Conservation (phyloP, 2,888 invertebrate species). For the Andrena haemorrhoa region DNA sequence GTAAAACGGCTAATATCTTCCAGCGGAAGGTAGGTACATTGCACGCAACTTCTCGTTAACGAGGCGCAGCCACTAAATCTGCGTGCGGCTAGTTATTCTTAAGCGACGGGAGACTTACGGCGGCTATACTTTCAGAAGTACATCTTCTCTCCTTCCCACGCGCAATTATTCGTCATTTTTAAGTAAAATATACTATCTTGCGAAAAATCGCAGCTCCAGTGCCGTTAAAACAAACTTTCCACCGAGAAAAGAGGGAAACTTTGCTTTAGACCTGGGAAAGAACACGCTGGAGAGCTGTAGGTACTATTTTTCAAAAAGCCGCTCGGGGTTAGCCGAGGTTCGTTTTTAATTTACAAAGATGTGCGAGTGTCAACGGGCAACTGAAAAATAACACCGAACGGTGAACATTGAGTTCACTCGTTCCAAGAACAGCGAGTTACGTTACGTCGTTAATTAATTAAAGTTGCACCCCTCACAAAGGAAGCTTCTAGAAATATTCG, state of each 20-base stretch:
- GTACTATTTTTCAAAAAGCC: background rate
- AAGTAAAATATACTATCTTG: background rate
- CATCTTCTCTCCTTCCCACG: background rate
- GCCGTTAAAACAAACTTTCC: constrained; percentile 21
- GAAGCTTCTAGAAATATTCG: too few relatives aligned
- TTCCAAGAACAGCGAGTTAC: background rate
- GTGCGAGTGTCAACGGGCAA: too few relatives aligned
- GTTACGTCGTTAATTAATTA: background rate
- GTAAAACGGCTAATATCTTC: constrained; percentile 7
- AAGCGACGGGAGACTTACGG: background rate
- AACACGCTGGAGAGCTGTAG: background rate
- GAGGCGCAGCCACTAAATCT: background rate
- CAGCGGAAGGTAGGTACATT: background rate
- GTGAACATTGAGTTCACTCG: background rate
- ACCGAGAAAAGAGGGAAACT: background rate
- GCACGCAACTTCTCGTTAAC: background rate
- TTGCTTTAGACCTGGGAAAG: background rate
- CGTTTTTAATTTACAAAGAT: background rate
- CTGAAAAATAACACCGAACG: background rate
- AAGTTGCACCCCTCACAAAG: background rate
- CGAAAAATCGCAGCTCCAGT: constrained; percentile 3
- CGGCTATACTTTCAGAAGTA: background rate
- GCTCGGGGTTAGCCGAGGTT: background rate
- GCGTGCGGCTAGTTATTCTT: background rate
- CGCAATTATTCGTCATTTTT: constrained; percentile 5